A percentile compares a stretch with the other conserved stretches of the same genome.
phyloP scores from a whole-genome alignment of 2,113 vertebrate genomes.

The Acrocephalus kingi region DNA sequence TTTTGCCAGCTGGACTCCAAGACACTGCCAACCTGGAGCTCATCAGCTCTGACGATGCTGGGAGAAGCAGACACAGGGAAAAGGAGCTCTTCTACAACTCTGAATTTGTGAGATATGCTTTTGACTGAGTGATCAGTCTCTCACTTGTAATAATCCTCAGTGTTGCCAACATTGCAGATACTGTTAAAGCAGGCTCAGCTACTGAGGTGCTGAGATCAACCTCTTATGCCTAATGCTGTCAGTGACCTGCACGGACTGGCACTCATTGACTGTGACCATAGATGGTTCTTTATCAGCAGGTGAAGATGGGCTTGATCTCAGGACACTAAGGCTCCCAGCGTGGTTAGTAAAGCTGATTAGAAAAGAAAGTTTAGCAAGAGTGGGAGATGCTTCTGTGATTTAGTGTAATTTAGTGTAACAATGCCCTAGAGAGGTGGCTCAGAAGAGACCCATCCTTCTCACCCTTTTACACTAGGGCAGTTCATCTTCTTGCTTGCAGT shows the following conservation, averaged over 20 bases:
- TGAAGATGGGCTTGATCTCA: not conserved
- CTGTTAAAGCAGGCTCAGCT: not conserved
- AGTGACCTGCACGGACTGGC: not conserved
- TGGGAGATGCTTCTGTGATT: not conserved
- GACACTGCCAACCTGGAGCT: not conserved
- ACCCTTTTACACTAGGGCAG: not conserved
- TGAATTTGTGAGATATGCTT: not conserved
- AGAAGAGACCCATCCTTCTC: not conserved
- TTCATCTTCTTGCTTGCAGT: not conserved
- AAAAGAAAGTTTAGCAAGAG: not conserved
- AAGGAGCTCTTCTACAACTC: not conserved
- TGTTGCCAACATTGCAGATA: fast-evolving
- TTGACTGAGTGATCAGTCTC: not conserved
- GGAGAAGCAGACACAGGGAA: not conserved
- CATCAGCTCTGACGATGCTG: not conserved
- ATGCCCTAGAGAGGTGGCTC: not conserved
- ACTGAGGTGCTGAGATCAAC: not conserved
- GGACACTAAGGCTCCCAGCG: not conserved
- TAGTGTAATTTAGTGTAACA: not conserved
- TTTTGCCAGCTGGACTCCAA: not conserved
- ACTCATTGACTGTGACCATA: not conserved
- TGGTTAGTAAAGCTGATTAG: not conserved
- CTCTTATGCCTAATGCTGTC: not conserved
- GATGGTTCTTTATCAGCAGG: not conserved
- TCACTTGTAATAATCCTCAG: not conserved